phyloP scores from a whole-genome alignment of 2,797 vertebrate genomes.

The Fratercula arctica region DNA sequence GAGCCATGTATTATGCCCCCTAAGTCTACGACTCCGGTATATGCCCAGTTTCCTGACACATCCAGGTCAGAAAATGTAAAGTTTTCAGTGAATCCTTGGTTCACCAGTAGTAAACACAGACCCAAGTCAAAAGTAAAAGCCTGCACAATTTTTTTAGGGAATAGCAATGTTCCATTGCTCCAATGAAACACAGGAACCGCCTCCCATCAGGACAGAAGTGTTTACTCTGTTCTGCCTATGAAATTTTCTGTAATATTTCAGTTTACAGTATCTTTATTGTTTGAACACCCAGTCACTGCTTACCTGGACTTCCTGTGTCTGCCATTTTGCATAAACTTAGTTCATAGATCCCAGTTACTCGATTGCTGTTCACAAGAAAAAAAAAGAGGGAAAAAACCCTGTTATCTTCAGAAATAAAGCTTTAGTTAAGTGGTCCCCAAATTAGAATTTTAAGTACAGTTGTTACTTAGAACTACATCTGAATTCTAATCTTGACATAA shows the following conservation, averaged over 20 bases:
- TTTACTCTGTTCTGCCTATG: neutral
- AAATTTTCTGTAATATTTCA: neutral
- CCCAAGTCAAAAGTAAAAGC: neutral
- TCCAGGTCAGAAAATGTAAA: neutral
- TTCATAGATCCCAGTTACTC: slow-evolving; percentile 96
- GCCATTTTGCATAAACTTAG: slow-evolving; percentile 97
- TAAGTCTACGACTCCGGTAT: neutral
- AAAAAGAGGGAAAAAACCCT: neutral
- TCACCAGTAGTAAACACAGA: neutral
- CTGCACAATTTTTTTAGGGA: neutral
- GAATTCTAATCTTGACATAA: neutral
- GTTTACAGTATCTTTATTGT: neutral
- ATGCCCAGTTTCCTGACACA: neutral
- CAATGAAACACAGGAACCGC: neutral
- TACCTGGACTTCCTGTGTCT: slow-evolving; percentile 96
- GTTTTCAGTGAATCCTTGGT: neutral
- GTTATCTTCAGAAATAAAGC: neutral
- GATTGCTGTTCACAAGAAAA: slow-evolving; percentile 83
- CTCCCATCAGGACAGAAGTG: neutral
- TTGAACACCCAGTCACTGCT: slow-evolving; percentile 12
- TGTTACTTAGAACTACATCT: neutral
- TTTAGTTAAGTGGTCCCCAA: neutral
- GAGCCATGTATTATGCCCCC: neutral
- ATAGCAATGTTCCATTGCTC: neutral
- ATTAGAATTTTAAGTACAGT: neutral